A percentile compares a stretch with the other conserved stretches of the same genome.
phyloP scores from a whole-genome alignment of 1,140 invertebrate species.

The Pseudomyrmex concolor region DNA sequence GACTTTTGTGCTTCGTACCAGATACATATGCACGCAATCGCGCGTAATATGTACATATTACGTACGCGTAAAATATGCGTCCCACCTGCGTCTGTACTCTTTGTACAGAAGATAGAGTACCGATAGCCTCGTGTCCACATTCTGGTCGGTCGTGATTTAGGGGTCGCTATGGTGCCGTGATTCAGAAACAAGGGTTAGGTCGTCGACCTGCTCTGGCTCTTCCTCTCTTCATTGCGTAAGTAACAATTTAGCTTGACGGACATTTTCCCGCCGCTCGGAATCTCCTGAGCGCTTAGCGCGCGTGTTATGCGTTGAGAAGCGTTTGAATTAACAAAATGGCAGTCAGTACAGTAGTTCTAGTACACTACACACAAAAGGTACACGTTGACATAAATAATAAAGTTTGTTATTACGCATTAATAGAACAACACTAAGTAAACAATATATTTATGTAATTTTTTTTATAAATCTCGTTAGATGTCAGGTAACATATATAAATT shows the following conservation, averaged over 20 bases:
- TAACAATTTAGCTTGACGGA: slow-evolving; percentile 36
- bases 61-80: slow-evolving; percentile 59
- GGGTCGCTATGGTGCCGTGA: slow-evolving; percentile 74
- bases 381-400: no score
- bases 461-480: no score
- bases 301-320: background rate
- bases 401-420: no score
- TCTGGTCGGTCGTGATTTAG: slow-evolving; percentile 71
- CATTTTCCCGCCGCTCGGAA: slow-evolving; percentile 24
- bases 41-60: slow-evolving; percentile 39
- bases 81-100: slow-evolving; percentile 55
- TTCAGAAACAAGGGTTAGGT: slow-evolving; percentile 73
- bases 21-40: slow-evolving; percentile 62
- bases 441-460: no score
- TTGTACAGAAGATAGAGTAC: slow-evolving; percentile 72
- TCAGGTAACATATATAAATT: no score
- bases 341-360: background rate
- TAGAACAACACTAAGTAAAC: no score
- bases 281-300: background rate
- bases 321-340: background rate
- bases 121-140: slow-evolving; percentile 68
- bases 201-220: slow-evolving; percentile 59
- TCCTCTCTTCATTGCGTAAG: slow-evolving; percentile 8
- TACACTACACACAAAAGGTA: no score
- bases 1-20: slow-evolving; percentile 67